Evolutionary conservation across 1,140 invertebrate species (phyloP), one percentile per base, ranked within the genome.

Genomic region (Luehdorfia chinensis): DNA sequence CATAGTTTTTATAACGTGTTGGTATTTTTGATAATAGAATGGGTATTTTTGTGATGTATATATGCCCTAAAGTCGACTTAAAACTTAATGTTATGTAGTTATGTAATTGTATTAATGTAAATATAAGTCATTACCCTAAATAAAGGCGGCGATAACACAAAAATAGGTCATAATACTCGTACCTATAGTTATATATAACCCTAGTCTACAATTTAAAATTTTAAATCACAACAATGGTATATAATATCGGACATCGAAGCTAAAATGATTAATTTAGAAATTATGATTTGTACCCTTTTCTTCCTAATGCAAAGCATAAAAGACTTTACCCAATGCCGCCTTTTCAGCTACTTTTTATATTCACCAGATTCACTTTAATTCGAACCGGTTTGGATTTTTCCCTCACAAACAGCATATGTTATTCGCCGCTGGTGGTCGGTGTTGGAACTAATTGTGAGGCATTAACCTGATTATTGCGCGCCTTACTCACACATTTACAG

Each of bases 401-500:
- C 27, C 27, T 30, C 19, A 9, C 16, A 15, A 1, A 28, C 8
- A 37, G 32, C 56, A 58, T 50, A 62, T 58, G 65, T 64, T 59
- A 50, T 33, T 16, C 67, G 25, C 50, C 59, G 62, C 61, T 62
- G 75, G 75, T 78, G 75, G 75, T 73, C 71, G 62, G 39, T 51
- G 43, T 52, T 48, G 52, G 54, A 70, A 74, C 74, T 75, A 77
- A 77, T 77, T 70, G 65, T 50, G 47, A 58, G 58, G 55, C 64
- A 67, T 76, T 74, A 71, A 67, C 59, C 57, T 67, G 60, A 72
- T 71, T 66, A 71, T 56, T 61, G 47, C 50, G 45, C 41, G 28
- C 28, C 28, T 31, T 11, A 13, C 36, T 47, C 45, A 28, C 36
- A n/a, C n/a, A 16, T 12, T 33, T 30, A 37, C 33, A 30, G 25